phyloP scores from a whole-genome alignment of 2,797 vertebrate genomes.

The Onychomys arenicola region DNA sequence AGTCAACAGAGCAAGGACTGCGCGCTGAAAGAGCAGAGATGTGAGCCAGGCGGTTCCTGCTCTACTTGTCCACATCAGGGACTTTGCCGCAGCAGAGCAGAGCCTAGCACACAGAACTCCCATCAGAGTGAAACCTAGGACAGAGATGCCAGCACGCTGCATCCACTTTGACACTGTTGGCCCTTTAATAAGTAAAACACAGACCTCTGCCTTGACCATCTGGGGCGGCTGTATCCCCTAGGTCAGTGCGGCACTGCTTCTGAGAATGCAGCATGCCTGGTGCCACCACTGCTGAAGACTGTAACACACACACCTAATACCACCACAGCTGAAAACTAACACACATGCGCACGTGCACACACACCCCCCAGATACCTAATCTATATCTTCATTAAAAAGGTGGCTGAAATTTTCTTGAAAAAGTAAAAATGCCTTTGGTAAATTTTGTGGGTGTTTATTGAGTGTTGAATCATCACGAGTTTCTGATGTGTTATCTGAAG shows the following conservation, averaged over 20 bases:
- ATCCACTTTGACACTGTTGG: neutral
- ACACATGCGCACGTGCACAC: neutral
- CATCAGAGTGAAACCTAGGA: neutral
- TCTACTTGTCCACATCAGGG: neutral
- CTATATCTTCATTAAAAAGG: neutral
- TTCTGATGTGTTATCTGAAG: conserved; percentile 33
- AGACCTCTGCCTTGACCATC: neutral
- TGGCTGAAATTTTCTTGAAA: neutral
- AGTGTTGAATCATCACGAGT: conserved; percentile 17
- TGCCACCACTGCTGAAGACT: neutral
- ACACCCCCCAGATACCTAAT: neutral
- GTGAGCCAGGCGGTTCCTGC: neutral
- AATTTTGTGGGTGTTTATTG: conserved; percentile 22
- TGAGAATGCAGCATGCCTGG: neutral
- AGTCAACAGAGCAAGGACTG: neutral
- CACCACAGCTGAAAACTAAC: neutral
- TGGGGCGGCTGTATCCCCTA: neutral
- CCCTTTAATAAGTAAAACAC: neutral
- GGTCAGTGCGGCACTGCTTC: neutral
- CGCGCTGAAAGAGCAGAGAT: neutral
- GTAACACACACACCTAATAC: neutral
- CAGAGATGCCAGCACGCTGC: neutral
- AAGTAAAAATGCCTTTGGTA: conserved; percentile 29
- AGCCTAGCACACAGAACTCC: neutral
- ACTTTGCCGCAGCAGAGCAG: neutral